These are phyloP conservation scores for roundworm (Caenorhabditis elegans) DNA, from an alignment of 1,140 invertebrate species.

Conservation along the genomic window WBcel235 BX284604.4:14491501-14492000, in stretches of 20 bases:
- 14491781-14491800: conserved; percentile 63
- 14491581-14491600: too few relatives aligned
- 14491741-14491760: conserved; percentile 65
- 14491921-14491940: conserved; percentile 64
- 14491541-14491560: too few relatives aligned
- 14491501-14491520: too few relatives aligned
- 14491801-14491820: conserved; percentile 62
- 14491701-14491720: conserved; percentile 21
- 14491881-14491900: conserved; percentile 58
- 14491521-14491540: too few relatives aligned
- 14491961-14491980: conserved; percentile 54
- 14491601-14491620: too few relatives aligned
- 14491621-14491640: too few relatives aligned
- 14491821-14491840: conserved; percentile 52
- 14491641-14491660: too few relatives aligned
- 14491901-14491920: conserved; percentile 46
- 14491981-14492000: conserved; percentile 54
- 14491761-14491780: conserved; percentile 65
- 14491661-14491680: conserved; percentile 33
- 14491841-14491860: conserved; percentile 60
- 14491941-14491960: conserved; percentile 54
- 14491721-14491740: conserved; percentile 51
- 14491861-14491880: conserved; percentile 59
- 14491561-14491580: too few relatives aligned
- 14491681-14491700: conserved; percentile 31